phyloP scores from a whole-genome alignment of 2,797 vertebrate species.

The Chelon labrosus region DNA sequence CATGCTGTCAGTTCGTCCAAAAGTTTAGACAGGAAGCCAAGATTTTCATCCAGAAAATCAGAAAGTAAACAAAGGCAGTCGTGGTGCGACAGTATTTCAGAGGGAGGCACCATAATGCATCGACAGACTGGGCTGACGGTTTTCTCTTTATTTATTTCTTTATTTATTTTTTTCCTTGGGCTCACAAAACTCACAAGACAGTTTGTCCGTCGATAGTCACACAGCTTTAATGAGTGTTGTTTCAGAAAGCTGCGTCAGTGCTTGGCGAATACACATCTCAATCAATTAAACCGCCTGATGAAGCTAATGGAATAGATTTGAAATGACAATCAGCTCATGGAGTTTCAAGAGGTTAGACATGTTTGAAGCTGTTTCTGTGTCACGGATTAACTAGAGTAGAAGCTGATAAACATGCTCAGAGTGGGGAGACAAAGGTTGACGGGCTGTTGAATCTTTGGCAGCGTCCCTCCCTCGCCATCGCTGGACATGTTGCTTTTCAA shows the following conservation, averaged over 20 bases:
- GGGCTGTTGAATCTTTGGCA: slow-evolving; percentile 78
- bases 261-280: slow-evolving; percentile 28
- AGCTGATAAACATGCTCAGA: slow-evolving; percentile 65
- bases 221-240: slow-evolving; percentile 24
- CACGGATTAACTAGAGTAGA: slow-evolving; percentile 15
- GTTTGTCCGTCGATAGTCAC: slow-evolving; percentile 26
- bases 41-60: slow-evolving; percentile 31
- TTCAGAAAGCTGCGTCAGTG: slow-evolving; percentile 30
- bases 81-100: slow-evolving; percentile 49
- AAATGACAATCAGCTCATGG: slow-evolving; percentile 28
- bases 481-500: slow-evolving; percentile 84
- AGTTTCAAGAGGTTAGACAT: slow-evolving; percentile 27
- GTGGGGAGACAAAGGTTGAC: slow-evolving; percentile 66
- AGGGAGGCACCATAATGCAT: slow-evolving; percentile 57
- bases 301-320: slow-evolving; percentile 38
- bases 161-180: background rate
- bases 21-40: slow-evolving; percentile 40
- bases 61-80: slow-evolving; percentile 34
- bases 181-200: slow-evolving; percentile 28
- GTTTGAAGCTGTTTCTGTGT: slow-evolving; percentile 20
- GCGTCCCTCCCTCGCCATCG: slow-evolving; percentile 49
- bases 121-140: slow-evolving; percentile 50
- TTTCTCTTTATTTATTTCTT: slow-evolving; percentile 6
- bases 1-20: slow-evolving; percentile 22
- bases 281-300: slow-evolving; percentile 34